These are phyloP conservation scores for Ephydatia muelleri DNA, from an alignment of 37 sponge, comb jelly and placozoan genomes.

Conservation along the genomic window DNA sequence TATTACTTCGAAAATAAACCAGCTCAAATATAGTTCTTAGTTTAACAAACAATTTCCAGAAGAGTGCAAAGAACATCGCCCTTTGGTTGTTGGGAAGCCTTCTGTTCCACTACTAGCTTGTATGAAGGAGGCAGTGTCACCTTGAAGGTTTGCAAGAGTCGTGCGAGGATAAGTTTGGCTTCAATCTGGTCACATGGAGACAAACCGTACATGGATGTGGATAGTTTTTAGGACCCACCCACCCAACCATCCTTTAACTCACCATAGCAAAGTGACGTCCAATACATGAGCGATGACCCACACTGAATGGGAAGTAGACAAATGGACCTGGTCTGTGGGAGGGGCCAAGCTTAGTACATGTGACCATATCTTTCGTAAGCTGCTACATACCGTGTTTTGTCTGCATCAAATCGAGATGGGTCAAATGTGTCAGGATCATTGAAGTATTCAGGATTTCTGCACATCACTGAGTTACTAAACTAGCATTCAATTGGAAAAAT, in stretches of 20 bases:
- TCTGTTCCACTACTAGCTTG: not conserved
- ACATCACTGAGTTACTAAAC: not conserved
- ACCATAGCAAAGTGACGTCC: conserved; percentile 23
- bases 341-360: no score
- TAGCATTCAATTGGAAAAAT: not conserved
- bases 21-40: no score
- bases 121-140: not conserved
- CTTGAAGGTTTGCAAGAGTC: conserved; percentile 14
- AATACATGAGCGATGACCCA: conserved; percentile 20
- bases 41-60: not conserved
- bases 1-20: no score
- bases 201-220: not conserved
- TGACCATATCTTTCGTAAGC: not conserved
- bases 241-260: not conserved
- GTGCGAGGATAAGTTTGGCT: not conserved
- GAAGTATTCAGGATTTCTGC: not conserved
- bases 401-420: conserved; percentile 13
- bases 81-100: not conserved
- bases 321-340: not conserved
- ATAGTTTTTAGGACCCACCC: not conserved
- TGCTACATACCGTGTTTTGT: not conserved
- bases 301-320: conserved; percentile 15
- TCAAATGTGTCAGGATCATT: conserved; percentile 4
- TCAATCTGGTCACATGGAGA: not conserved
- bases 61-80: conserved; percentile 1